phyloP scores from a whole-genome alignment of 2,888 invertebrate genomes.

The Meta bourneti region DNA sequence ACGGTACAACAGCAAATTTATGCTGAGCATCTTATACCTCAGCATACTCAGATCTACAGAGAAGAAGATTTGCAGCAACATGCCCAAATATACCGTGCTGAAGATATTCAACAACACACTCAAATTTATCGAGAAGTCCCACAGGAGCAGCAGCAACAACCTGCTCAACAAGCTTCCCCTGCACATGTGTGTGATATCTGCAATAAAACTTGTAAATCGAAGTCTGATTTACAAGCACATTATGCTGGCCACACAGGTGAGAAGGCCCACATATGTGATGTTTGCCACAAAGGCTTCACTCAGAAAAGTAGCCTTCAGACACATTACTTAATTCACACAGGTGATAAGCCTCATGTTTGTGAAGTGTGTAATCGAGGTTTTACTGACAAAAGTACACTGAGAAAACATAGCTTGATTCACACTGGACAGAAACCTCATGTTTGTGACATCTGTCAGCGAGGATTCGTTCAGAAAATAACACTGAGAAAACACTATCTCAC shows the following conservation, averaged over 20 bases:
- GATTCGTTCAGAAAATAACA: slow-evolving; percentile 74
- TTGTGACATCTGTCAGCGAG: slow-evolving; percentile 68
- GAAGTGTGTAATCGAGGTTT: slow-evolving; percentile 71
- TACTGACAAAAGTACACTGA: slow-evolving; percentile 70
- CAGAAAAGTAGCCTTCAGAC: slow-evolving; percentile 75
- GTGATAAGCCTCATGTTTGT: slow-evolving; percentile 73
- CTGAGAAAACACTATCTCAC: slow-evolving; percentile 72
- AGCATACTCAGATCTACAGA: slow-evolving; percentile 71
- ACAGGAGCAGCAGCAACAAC: slow-evolving; percentile 29
- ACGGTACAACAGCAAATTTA: slow-evolving; percentile 68
- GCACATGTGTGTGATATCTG: slow-evolving; percentile 69
- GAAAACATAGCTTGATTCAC: slow-evolving; percentile 73
- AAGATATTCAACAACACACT: slow-evolving; percentile 70
- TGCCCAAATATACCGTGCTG: slow-evolving; percentile 64
- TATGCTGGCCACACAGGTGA: slow-evolving; percentile 72
- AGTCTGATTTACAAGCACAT: slow-evolving; percentile 69
- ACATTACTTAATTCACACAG: slow-evolving; percentile 73
- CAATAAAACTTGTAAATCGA: slow-evolving; percentile 65
- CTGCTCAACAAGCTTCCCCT: slow-evolving; percentile 13
- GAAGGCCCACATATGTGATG: slow-evolving; percentile 73
- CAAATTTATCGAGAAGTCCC: slow-evolving; percentile 65
- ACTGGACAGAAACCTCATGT: slow-evolving; percentile 74
- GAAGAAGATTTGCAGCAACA: slow-evolving; percentile 73
- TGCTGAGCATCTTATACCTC: slow-evolving; percentile 70
- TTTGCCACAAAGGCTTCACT: slow-evolving; percentile 74